phyloP scores from a whole-genome alignment of 2,797 vertebrate species.

The Crocodylus rhombifer region DNA sequence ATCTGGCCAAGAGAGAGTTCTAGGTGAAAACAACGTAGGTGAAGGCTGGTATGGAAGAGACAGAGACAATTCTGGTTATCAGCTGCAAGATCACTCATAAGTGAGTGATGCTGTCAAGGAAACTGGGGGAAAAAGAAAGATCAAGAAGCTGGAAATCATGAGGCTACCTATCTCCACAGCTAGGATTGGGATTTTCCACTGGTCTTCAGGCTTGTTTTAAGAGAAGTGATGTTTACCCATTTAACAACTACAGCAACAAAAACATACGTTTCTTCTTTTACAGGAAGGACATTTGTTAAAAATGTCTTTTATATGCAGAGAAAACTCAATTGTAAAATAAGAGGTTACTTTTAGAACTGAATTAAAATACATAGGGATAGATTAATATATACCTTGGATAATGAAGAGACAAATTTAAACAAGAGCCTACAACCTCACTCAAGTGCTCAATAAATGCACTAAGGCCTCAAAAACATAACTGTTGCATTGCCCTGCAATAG shows the following conservation, averaged over 20 bases:
- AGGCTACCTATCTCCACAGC: neutral
- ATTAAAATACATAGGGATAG: neutral
- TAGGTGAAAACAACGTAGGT: neutral
- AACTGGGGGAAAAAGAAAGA: neutral
- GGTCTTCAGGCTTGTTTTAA: neutral
- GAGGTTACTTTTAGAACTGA: neutral
- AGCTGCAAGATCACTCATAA: neutral
- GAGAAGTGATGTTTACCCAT: neutral
- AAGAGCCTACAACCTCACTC: neutral
- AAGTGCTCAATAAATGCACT: neutral
- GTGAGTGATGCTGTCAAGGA: neutral
- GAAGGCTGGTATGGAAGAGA: neutral
- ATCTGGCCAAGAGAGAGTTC: neutral
- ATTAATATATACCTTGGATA: neutral
- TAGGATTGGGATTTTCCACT: neutral
- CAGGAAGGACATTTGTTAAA: neutral
- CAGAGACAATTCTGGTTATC: neutral
- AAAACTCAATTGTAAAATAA: neutral
- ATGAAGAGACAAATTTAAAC: slow-evolving; percentile 21
- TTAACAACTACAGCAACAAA: neutral
- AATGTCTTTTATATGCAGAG: neutral
- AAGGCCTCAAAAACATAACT: slow-evolving; percentile 27
- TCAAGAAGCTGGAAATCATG: neutral
- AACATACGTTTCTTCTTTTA: neutral
- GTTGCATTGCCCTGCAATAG: slow-evolving; percentile 14